These are phyloP conservation scores for Centropristis striata DNA, from an alignment of 2,113 vertebrate species.

Conservation along the genomic window DNA sequence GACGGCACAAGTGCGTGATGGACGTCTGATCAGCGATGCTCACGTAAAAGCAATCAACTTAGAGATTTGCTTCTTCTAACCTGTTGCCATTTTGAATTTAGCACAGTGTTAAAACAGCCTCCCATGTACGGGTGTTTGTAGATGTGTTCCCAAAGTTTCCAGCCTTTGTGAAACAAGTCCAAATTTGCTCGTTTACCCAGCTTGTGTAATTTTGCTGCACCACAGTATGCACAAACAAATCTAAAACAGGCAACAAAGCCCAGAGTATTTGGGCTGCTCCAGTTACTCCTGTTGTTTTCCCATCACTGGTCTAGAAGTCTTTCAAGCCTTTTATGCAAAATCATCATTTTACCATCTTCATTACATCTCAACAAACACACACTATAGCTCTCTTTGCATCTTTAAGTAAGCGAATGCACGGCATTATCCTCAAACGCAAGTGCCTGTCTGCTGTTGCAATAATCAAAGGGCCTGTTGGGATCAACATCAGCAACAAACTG, in stretches of 20 bases:
- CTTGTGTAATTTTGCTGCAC: slow-evolving; percentile 56
- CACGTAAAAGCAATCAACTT: not conserved
- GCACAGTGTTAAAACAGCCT: not conserved
- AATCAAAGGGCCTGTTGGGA: slow-evolving; percentile 37
- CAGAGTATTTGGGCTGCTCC: slow-evolving; percentile 29
- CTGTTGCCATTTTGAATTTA: slow-evolving; percentile 57
- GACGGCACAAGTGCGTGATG: not conserved
- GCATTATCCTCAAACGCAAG: not conserved
- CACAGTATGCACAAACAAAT: slow-evolving; percentile 69
- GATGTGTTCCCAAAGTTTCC: slow-evolving; percentile 28
- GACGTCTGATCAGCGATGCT: not conserved
- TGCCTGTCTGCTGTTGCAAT: slow-evolving; percentile 11
- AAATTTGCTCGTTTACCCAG: slow-evolving; percentile 51
- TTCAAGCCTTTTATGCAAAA: slow-evolving; percentile 40
- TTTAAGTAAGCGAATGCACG: not conserved
- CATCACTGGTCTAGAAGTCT: slow-evolving; percentile 24
- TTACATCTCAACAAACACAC: slow-evolving; percentile 33
- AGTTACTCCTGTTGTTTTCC: slow-evolving; percentile 40
- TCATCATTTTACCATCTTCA: slow-evolving; percentile 16
- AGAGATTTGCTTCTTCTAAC: slow-evolving; percentile 27
- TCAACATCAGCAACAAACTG: slow-evolving; percentile 45
- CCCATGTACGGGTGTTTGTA: not conserved
- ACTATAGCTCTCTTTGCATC: not conserved
- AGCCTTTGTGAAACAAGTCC: slow-evolving; percentile 17
- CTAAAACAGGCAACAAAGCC: slow-evolving; percentile 61